Evolutionary conservation across 2,797 vertebrate species (phyloP), one percentile per base, ranked within the genome.

Genomic region (Galago senegalensis): DNA sequence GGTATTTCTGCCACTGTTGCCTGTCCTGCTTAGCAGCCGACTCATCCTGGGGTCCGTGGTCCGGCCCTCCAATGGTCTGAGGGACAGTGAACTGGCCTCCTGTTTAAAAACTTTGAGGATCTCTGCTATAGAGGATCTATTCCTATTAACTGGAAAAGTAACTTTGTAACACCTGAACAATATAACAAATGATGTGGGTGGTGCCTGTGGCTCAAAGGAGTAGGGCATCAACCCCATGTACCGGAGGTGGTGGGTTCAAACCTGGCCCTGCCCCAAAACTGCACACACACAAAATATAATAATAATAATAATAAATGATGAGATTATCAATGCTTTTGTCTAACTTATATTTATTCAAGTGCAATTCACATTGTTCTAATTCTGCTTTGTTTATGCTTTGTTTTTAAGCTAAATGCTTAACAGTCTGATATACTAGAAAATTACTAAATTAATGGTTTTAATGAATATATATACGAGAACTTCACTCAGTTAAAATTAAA

Each of bases 401-500:
- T 34, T 91, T 90, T 53, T 73, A 90, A 95, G 20, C n/a, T 76
- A 81, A 76, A 76, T 85, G 27, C 20, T 69, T 76, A 84, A 93
- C 9, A 65, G 53, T 60, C 37, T 43, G 5, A 37, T 43, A 73
- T 3, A 58, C 5, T 40, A 89, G 61, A 91, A 95, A 80, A 70
- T 75, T 60, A 80, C 10, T 63, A 58, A 65, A 92, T 80, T 92
- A 88, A 84, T 93, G 13, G 63, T 49, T 89, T 93, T 83, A 91
- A 75, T 84, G 37, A 7, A 61, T 40, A 23, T 65, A 87, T 65
- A 89, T 80, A 79, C 46, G 49, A 82, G 56, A 91, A 91, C 27
- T 70, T 72, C 73, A 86, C 29, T 81, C 18, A 67, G 16, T 67
- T 67, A 67, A 67, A n/a, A 31, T 67, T 67, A 88, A 83, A 83